phyloP scores from a whole-genome alignment of 2,888 invertebrate genomes.

The Prosapia bicincta region DNA sequence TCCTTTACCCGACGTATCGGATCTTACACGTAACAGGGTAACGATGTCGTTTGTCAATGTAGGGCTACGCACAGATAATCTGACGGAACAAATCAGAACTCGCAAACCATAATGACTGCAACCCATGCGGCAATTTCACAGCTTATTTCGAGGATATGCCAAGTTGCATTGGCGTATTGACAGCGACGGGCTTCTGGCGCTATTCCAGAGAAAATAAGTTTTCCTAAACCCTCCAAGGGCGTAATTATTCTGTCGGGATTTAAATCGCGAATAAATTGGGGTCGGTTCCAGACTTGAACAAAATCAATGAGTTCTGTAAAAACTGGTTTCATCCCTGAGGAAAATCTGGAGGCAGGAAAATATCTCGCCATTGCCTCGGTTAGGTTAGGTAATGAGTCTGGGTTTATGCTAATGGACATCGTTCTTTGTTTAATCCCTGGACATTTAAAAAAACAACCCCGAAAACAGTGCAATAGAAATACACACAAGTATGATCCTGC shows the following conservation, averaged over 20 bases:
- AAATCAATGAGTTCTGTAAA: neutral
- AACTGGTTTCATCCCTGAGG: neutral
- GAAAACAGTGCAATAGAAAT: no score
- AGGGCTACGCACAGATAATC: neutral
- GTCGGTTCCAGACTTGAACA: neutral
- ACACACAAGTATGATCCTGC: no score
- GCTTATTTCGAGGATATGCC: slow-evolving; percentile 14
- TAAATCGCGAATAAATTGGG: neutral
- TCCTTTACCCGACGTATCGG: neutral
- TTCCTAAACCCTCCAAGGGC: neutral
- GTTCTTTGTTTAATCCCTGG: no score
- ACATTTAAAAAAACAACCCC: no score
- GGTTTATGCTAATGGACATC: no score
- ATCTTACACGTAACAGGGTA: neutral
- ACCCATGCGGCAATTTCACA: slow-evolving; percentile 12
- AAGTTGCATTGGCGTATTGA: slow-evolving; percentile 4
- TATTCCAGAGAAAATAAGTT: neutral
- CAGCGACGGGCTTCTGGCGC: slow-evolving; percentile 9
- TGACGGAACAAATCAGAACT: neutral
- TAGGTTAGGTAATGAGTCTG: neutral
- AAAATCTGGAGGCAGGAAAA: neutral
- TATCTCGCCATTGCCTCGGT: neutral
- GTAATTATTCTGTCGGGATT: neutral
- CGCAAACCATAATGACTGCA: neutral
- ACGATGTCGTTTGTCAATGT: neutral